Base-by-base conservation (phyloP, 2,797 vertebrate genomes). In the Crypturellus tataupa region DNA sequence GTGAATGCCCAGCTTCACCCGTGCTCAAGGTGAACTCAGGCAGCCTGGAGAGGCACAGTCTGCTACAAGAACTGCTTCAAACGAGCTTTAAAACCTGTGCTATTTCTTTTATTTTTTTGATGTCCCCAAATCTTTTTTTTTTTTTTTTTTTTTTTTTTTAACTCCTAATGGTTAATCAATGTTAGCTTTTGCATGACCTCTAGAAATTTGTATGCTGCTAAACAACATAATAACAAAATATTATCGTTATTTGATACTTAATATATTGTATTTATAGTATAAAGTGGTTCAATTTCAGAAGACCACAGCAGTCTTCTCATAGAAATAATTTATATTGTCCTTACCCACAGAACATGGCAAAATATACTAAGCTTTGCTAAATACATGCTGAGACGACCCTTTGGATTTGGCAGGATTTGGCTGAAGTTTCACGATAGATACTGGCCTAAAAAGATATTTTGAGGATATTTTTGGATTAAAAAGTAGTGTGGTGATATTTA, bases 391-490 rank as follows among this genome's bases (percentile, higher is more conserved):
- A 71, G 47, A 6, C 49, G 13, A 10, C 31, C 31, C 18, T 20
- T 64, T 65, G 39, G 25, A 27, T 80, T 80, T 87, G 31, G 27
- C 86, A 70, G 35, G 35, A 14, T 68, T 71, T 75, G 55, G 33
- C 49, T 33, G 1, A 29, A 68, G 60, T 73, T 89, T 81, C 27
- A 5, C 63, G 56, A 2, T 23, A 86, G 12, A 6, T 71, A 49
- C 17, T 31, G 24, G n/a, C 65, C 87, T 87, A 20, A 24, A 44
- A 42, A 42, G 75, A 23, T 24, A 6, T 37, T 94, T 55, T 47
- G 37, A 51, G 47, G n/a, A 12, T 85, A 29, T 25, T 80, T 95
- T 80, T 87, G 60, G 73, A 80, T 88, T 88, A 67, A 25, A 19
- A 69, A 49, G 21, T 25, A 18, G 5, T 69, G 24, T 59, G 47